Evolutionary conservation across 1,140 invertebrate genomes (phyloP).

Genomic region (Anastatus disparis): DNA sequence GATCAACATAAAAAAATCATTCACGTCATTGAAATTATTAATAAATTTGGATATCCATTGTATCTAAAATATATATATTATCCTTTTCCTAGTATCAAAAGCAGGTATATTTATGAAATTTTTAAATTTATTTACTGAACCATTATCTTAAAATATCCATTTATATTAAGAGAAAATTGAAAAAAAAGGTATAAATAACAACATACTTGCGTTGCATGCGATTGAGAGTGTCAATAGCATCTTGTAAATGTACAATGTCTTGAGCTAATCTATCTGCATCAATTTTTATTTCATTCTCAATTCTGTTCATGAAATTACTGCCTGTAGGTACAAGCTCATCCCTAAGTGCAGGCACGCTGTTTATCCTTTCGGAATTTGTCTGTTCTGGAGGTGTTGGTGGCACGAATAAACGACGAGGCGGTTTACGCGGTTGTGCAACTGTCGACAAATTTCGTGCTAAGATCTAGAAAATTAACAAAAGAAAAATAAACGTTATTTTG

Average conservation of each 20-base stretch:
- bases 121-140: too few species aligned
- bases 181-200: too few species aligned
- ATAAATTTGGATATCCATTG: too few species aligned
- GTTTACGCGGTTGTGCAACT: constrained; percentile 55
- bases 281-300: constrained; percentile 79
- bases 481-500: too few species aligned
- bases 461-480: constrained; percentile 43
- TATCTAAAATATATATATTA: too few species aligned
- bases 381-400: constrained; percentile 60
- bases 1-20: too few species aligned
- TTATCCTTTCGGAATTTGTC: constrained; percentile 55
- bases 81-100: too few species aligned
- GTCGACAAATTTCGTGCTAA: constrained; percentile 55
- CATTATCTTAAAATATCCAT: too few species aligned
- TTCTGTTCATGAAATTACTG: constrained; percentile 76
- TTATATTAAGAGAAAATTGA: too few species aligned
- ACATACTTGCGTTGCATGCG: constrained; percentile 88
- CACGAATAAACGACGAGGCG: constrained; percentile 58
- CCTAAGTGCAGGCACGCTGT: constrained; percentile 72
- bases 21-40: too few species aligned
- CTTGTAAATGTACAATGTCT: constrained; percentile 89
- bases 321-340: constrained; percentile 87
- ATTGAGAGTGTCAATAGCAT: constrained; percentile 83
- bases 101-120: too few species aligned
- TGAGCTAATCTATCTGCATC: constrained; percentile 84